Percentiles rank a stretch among this genome's conserved stretches.
Evolutionary conservation across 64 coral and sea anemone genomes (phyloP).

Genomic region (Cladopsammia gracilis): DNA sequence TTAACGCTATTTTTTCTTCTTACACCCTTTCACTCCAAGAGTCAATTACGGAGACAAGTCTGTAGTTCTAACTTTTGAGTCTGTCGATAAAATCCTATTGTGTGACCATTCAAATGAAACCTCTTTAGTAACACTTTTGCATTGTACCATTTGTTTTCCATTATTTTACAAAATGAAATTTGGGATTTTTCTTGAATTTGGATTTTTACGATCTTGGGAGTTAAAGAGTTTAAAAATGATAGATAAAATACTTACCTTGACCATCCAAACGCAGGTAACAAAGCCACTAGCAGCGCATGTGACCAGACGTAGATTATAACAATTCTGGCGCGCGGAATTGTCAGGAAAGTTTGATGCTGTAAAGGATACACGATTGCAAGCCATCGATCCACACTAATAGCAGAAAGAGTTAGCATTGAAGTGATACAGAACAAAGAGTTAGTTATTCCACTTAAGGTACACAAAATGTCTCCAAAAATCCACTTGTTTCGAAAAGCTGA

Average conservation of each 20-base stretch:
- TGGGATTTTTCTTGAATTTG: too few relatives aligned
- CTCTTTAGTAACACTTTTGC: too few relatives aligned
- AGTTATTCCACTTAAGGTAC: slow-evolving; percentile 65
- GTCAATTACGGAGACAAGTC: too few relatives aligned
- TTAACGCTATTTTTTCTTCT: too few relatives aligned
- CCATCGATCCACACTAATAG: slow-evolving; percentile 78
- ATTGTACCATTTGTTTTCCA: too few relatives aligned
- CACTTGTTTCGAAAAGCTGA: slow-evolving; percentile 66
- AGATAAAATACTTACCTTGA: slow-evolving; percentile 34
- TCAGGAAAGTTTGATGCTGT: slow-evolving; percentile 31
- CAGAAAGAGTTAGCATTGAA: slow-evolving; percentile 76
- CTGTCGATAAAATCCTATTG: too few relatives aligned
- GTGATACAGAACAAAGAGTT: slow-evolving; percentile 85
- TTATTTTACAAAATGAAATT: too few relatives aligned
- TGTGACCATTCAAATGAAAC: too few relatives aligned
- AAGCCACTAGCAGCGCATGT: slow-evolving; percentile 55
- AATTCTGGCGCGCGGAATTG: slow-evolving; percentile 1
- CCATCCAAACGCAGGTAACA: slow-evolving; percentile 71
- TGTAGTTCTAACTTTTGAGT: too few relatives aligned
- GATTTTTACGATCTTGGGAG: not conserved
- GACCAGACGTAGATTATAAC: slow-evolving; percentile 62
- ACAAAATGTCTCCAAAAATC: slow-evolving; percentile 58
- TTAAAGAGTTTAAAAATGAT: not conserved
- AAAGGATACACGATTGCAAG: slow-evolving; percentile 63
- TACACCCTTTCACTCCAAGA: too few relatives aligned